Percentiles rank a stretch among this genome's conserved stretches.
These are phyloP conservation scores for Campoletis raptor DNA, from an alignment of 2,888 invertebrate genomes.

Conservation along the genomic window DNA sequence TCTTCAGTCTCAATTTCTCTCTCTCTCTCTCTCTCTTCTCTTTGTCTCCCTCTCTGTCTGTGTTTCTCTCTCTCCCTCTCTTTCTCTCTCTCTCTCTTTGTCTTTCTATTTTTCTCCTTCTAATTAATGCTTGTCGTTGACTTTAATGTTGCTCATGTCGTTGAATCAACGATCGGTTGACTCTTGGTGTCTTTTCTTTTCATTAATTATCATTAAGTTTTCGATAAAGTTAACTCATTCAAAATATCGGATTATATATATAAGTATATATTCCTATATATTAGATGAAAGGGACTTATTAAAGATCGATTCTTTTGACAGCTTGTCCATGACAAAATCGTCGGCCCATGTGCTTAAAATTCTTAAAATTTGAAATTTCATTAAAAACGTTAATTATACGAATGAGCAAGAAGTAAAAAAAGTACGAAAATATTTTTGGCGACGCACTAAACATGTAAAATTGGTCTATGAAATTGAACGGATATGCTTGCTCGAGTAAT, in stretches of 20 bases:
- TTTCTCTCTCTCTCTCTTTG: slow-evolving; percentile 47
- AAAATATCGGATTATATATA: not conserved
- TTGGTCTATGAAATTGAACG: not conserved
- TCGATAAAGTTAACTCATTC: slow-evolving; percentile 12
- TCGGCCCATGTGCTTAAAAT: not conserved
- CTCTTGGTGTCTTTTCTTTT: slow-evolving; percentile 55
- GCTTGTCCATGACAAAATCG: slow-evolving; percentile 10
- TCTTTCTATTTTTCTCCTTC: slow-evolving; percentile 42
- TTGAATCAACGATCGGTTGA: slow-evolving; percentile 42
- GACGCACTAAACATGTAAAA: not conserved
- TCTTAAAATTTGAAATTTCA: not conserved
- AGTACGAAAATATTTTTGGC: not conserved
- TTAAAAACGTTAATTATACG: not conserved
- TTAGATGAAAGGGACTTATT: not conserved
- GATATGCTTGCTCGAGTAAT: not conserved
- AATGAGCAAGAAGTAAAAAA: not conserved
- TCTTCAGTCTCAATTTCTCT: slow-evolving; percentile 60
- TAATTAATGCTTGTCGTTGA: slow-evolving; percentile 45
- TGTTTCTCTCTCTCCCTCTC: slow-evolving; percentile 48
- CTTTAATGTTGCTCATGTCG: slow-evolving; percentile 49
- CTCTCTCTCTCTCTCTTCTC: slow-evolving; percentile 59
- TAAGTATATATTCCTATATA: not conserved
- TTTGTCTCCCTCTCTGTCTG: slow-evolving; percentile 54
- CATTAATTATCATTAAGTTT: slow-evolving; percentile 36
- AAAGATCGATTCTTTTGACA: slow-evolving; percentile 19